Evolutionary conservation across 2,113 vertebrate genomes (phyloP), one percentile per base, ranked within the genome.

Genomic region (Kryptolebias marmoratus): DNA sequence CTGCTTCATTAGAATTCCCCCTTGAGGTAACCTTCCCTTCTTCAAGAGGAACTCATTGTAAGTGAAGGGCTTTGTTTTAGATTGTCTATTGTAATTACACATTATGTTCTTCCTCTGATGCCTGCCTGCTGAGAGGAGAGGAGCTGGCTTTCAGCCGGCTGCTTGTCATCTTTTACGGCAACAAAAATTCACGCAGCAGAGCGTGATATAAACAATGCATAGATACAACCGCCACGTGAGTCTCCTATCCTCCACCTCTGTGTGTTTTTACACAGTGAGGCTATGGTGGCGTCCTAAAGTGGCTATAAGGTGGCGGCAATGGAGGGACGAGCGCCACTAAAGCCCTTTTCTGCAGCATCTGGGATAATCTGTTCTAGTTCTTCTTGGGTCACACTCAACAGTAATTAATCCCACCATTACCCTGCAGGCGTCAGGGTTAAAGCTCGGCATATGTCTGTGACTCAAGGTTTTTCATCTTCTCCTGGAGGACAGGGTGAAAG

Each of bases 1-100:
- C 93, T 93, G 92, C 88, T 92, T 93, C 90, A 94, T 94, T 94
- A 93, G 82, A 91, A 93, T 93, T 93, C 91, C 90, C 92, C 92
- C 89, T 93, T 94, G 91, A 93, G 91, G 85, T 94, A 91, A 93
- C 93, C 93, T 94, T 93, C 90, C 83, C 72, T 81, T 90, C 85
- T 85, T 65, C 45, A 58, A 61, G 82, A 88, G 79, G 73, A 87
- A 83, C 90, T 92, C 91, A 90, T 90, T 81, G 83, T 82, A 91
- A 91, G 84, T 90, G 88, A 93, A 91, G 90, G 90, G 88, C 90
- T 93, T 92, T 93, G 91, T 92, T 92, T 92, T 84, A 91, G 88
- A 91, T 82, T 88, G 92, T 93, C 91, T 88, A 78, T 93, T 93
- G 86, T 93, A 93, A 94, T 93, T 92, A 93, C 80, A 61, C 79